Base-by-base conservation (phyloP, 23 tunicate genomes). In the Botrylloides violaceus region DNA sequence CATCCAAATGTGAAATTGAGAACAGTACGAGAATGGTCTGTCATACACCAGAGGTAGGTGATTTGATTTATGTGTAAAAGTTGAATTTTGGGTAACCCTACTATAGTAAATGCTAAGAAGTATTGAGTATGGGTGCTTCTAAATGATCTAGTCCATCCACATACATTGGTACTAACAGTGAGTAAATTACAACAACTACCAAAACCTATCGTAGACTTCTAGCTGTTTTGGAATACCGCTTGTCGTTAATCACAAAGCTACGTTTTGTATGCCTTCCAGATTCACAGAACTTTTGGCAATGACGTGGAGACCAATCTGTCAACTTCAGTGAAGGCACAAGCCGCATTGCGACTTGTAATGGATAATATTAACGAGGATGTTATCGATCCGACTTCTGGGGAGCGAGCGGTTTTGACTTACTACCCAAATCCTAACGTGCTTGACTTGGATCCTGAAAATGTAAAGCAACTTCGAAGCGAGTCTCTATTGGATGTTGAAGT, bases 11-110 rank as follows among this genome's bases (percentile, higher is more conserved):
- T 22, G 22, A 20, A 22, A 53, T 66, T 66, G 73, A 21, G 29
- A 38, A 38, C 36, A 5, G 25, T 3, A 66, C 74, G 6, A 38
- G 28, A 25, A 63, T 63, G 35, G 29, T 47, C 9, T 78, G 83
- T 57, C 83, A 75, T 32, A 28, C 76, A 2, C 83, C 83, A 2
- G 36, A n/a, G 64, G 83, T 78, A 53, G n/a, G n/a, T n/a, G n/a
- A n/a, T n/a, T n/a, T n/a, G n/a, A n/a, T n/a, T n/a, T n/a, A n/a
- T n/a, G n/a, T n/a, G n/a, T n/a, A n/a, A n/a, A n/a, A n/a, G n/a
- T n/a, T n/a, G n/a, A n/a, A n/a, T n/a, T n/a, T n/a, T n/a, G n/a
- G n/a, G n/a, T n/a, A n/a, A n/a, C n/a, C n/a, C n/a, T n/a, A n/a
- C n/a, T n/a, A n/a, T n/a, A n/a, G n/a, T n/a, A n/a, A n/a, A n/a